Evolutionary conservation across 2,113 vertebrate genomes (phyloP).

Genomic region (Tamias sibiricus): DNA sequence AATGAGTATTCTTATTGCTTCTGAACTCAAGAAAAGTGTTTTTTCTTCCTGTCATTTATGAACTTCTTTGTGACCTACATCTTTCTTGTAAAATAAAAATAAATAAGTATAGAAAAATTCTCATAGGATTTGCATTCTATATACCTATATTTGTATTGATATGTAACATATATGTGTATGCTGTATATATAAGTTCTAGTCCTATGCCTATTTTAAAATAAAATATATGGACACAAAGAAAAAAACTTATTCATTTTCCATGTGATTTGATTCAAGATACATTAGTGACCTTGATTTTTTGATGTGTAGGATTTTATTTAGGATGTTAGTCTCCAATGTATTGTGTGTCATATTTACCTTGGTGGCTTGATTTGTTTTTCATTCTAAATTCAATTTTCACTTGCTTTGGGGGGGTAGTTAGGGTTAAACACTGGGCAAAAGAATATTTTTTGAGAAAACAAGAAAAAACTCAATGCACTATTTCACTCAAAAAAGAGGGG

Average conservation of each 20-base stretch:
- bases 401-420: not conserved
- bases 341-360: conserved; percentile 66
- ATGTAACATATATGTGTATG: not conserved
- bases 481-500: conserved; percentile 75
- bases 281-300: conserved; percentile 51
- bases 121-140: not conserved
- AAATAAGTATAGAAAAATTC: not conserved
- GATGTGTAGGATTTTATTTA: conserved; percentile 30
- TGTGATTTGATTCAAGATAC: conserved; percentile 5
- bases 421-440: not conserved
- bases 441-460: conserved; percentile 76
- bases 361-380: conserved; percentile 72
- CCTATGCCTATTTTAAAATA: not conserved
- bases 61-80: not conserved
- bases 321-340: conserved; percentile 63
- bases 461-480: conserved; percentile 80
- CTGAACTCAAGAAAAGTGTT: not conserved
- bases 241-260: conserved; percentile 38
- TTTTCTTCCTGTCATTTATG: not conserved
- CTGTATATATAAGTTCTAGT: not conserved
- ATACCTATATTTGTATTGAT: not conserved
- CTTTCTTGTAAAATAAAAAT: not conserved
- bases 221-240: not conserved
- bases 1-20: not conserved
- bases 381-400: conserved; percentile 77